Conservation (phyloP, 2,797 vertebrate genomes). For the Oryzias dopingdopingensis region DNA sequence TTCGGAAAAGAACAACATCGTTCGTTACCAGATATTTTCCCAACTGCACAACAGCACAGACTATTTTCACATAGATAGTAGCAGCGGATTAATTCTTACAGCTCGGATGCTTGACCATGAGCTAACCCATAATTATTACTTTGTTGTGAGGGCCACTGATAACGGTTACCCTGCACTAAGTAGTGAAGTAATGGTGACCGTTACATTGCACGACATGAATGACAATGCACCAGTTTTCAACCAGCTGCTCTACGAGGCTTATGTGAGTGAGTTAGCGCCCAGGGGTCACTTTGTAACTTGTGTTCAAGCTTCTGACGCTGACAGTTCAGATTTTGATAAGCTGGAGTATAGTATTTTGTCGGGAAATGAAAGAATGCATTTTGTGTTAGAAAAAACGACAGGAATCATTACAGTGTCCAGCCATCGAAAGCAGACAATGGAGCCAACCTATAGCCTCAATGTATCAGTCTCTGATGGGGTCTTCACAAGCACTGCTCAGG, state of each 20-base stretch:
- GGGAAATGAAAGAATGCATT: conserved; percentile 91
- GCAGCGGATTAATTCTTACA: conserved; percentile 93
- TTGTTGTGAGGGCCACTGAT: conserved; percentile 89
- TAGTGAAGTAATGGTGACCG: conserved; percentile 86
- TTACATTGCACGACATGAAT: conserved; percentile 90
- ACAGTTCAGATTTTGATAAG: conserved; percentile 89
- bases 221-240: conserved; percentile 96
- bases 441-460: conserved; percentile 88
- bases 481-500: conserved; percentile 95
- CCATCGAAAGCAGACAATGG: conserved; percentile 89
- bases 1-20: conserved; percentile 87
- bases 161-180: conserved; percentile 92
- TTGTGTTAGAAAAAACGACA: conserved; percentile 85
- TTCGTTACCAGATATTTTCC: conserved; percentile 93
- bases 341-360: conserved; percentile 93
- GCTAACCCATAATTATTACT: conserved; percentile 82
- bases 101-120: conserved; percentile 94
- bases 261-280: conserved; percentile 92
- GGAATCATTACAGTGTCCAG: conserved; percentile 89
- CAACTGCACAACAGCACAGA: conserved; percentile 91
- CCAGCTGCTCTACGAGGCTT: conserved; percentile 94
- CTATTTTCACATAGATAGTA: conserved; percentile 95
- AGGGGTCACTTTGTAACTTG: conserved; percentile 95
- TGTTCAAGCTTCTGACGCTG: conserved; percentile 93
- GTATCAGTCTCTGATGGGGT: conserved; percentile 95